Base-by-base conservation (phyloP, 2,888 invertebrate species). In the Drosophila mimetica region DNA sequence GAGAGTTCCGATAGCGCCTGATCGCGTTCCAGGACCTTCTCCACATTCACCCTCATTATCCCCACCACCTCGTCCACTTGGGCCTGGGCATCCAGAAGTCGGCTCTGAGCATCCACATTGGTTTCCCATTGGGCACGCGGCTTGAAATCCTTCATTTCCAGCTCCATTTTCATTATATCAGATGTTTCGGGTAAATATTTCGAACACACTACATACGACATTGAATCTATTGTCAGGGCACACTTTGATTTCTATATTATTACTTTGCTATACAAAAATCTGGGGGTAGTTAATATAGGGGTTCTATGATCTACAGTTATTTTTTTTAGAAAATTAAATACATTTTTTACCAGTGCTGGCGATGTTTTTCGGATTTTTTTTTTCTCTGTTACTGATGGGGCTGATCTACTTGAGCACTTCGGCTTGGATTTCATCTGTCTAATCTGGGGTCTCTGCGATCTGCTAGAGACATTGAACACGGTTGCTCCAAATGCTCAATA, bases 31-130 rank as follows among this genome's bases (percentile, higher is more conserved):
- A 98, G 93, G 77, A 98, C 98, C 93, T 98, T 98, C 92, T 98
- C 98, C 82, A 98, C 98, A 92, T 98, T 98, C 82, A 96, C 96
- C 92, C 96, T 95, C 98, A 98, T 98, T 90, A 98, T 98, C 90
- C 96, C 97, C 89, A 97, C 97, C 82, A 97, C 97, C 91, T 96
- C 95, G 86, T 95, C 94, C 60, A 95, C 95, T 90, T 95, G 94
- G 74, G 94, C 94, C 88, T 95, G 94, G 34, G 95, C 94, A 88
- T 94, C 94, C 85, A 95, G 94, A 74, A 95, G 90, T 71, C 94
- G 92, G 84, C 93, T 93, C 82, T 93, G 91, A 50, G 92, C 91
- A 39, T 39, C 16, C 72, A 78, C 88, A 57, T 83, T 88, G 70
- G 39, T 2, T 11, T 11, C 37, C 16, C 11, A 30, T 11, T 30